Evolutionary conservation across 2,113 vertebrate genomes (phyloP).

Genomic region (Dasyurus viverrinus): DNA sequence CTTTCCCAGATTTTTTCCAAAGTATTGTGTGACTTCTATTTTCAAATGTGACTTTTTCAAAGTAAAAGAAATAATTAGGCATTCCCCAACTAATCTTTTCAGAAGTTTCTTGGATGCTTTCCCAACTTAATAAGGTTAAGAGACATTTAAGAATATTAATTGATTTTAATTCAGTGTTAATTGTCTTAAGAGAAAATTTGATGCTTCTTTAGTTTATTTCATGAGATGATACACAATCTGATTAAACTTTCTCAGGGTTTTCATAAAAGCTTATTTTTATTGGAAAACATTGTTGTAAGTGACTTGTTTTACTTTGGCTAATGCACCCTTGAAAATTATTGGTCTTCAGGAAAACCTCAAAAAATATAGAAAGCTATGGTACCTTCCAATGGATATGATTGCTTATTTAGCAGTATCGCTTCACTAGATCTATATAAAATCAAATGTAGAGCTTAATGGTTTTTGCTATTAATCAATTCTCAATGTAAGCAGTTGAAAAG

Average conservation of each 20-base stretch:
- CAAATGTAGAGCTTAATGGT: slow-evolving; percentile 69
- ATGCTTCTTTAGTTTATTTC: slow-evolving; percentile 51
- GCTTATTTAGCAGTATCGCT: slow-evolving; percentile 76
- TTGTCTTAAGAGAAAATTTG: slow-evolving; percentile 61
- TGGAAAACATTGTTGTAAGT: slow-evolving; percentile 57
- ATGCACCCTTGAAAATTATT: slow-evolving; percentile 58
- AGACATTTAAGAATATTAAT: slow-evolving; percentile 53
- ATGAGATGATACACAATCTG: slow-evolving; percentile 63
- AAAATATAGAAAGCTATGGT: slow-evolving; percentile 65
- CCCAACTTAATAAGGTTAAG: slow-evolving; percentile 60
- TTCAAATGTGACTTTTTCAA: not conserved
- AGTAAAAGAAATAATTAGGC: not conserved
- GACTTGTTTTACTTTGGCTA: slow-evolving; percentile 55
- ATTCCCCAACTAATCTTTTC: slow-evolving; percentile 35
- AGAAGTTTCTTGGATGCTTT: slow-evolving; percentile 61
- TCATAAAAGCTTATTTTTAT: slow-evolving; percentile 64
- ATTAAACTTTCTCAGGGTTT: slow-evolving; percentile 65
- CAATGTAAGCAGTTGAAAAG: slow-evolving; percentile 81
- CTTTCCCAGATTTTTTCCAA: not conserved
- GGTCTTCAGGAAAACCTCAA: slow-evolving; percentile 62
- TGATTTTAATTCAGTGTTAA: slow-evolving; percentile 70
- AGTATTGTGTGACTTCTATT: not conserved
- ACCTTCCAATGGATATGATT: slow-evolving; percentile 64
- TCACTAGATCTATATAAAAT: slow-evolving; percentile 72
- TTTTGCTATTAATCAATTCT: slow-evolving; percentile 84